Percentiles rank a stretch among this genome's conserved stretches.
Evolutionary conservation across 2,113 vertebrate species (phyloP).

Genomic region (Plotosus lineatus): DNA sequence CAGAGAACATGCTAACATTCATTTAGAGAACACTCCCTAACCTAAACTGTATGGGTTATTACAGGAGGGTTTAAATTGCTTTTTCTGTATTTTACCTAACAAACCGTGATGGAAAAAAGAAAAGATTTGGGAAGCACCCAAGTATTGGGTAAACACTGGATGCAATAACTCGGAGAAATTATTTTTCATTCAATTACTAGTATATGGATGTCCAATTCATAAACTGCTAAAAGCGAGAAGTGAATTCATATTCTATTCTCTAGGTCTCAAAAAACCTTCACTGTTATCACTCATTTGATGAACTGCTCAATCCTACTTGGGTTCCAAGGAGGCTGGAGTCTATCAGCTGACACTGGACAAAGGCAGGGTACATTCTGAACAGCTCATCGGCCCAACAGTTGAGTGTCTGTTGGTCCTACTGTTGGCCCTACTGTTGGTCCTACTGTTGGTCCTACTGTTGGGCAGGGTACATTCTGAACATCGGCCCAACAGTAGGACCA

Average conservation of each 20-base stretch:
- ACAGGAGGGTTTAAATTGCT: slow-evolving; percentile 57
- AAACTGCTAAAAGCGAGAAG: not conserved
- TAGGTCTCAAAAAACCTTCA: too few relatives aligned
- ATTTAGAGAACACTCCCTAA: slow-evolving; percentile 54
- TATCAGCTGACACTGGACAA: too few relatives aligned
- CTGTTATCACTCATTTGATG: too few relatives aligned
- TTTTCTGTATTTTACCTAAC: slow-evolving; percentile 48
- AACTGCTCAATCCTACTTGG: too few relatives aligned
- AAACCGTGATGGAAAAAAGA: slow-evolving; percentile 49
- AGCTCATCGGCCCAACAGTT: too few relatives aligned
- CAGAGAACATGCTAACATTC: slow-evolving; percentile 56
- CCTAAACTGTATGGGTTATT: slow-evolving; percentile 65
- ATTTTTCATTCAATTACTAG: not conserved
- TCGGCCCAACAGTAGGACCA: too few relatives aligned
- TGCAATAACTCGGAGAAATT: not conserved
- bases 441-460: too few relatives aligned
- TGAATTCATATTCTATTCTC: not conserved
- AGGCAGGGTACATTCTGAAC: too few relatives aligned
- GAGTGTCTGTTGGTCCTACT: too few relatives aligned
- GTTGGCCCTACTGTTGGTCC: too few relatives aligned
- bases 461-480: too few relatives aligned
- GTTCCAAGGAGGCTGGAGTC: too few relatives aligned
- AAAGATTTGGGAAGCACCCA: not conserved
- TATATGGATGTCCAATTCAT: not conserved
- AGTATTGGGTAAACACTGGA: not conserved